These are phyloP conservation scores for Phataginus tricuspis DNA, from an alignment of 2,797 vertebrate genomes.

Conservation along the genomic window DNA sequence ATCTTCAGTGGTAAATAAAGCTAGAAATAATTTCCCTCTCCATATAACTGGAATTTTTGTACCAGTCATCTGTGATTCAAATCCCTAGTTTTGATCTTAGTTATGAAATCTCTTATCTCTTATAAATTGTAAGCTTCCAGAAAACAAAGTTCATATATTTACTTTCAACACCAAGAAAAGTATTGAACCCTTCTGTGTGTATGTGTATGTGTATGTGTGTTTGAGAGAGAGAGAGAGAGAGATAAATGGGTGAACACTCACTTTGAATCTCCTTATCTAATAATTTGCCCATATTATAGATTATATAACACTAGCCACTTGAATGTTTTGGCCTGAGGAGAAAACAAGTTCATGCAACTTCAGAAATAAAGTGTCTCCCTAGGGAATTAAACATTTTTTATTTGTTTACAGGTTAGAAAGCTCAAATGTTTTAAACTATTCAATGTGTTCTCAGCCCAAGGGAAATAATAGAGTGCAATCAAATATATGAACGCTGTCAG, in stretches of 20 bases:
- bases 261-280: not conserved
- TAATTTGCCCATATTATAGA: conserved; percentile 17
- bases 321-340: not conserved
- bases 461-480: not conserved
- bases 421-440: conserved; percentile 45
- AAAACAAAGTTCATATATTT: not conserved
- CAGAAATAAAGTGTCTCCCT: conserved; percentile 36
- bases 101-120: not conserved
- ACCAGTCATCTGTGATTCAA: not conserved
- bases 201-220: not conserved
- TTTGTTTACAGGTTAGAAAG: conserved; percentile 57
- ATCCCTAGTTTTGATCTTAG: not conserved
- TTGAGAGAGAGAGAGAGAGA: not conserved
- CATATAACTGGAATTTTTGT: not conserved
- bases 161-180: not conserved
- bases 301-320: conserved; percentile 24
- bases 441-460: conserved; percentile 38
- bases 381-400: conserved; percentile 27
- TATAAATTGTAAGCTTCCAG: not conserved
- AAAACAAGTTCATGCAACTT: conserved; percentile 49
- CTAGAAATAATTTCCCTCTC: not conserved
- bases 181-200: not conserved
- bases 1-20: not conserved
- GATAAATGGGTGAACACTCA: not conserved
- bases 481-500: conserved; percentile 42